Base-by-base conservation (phyloP, 2,113 vertebrate genomes). In the Elaphurus davidianus region DNA sequence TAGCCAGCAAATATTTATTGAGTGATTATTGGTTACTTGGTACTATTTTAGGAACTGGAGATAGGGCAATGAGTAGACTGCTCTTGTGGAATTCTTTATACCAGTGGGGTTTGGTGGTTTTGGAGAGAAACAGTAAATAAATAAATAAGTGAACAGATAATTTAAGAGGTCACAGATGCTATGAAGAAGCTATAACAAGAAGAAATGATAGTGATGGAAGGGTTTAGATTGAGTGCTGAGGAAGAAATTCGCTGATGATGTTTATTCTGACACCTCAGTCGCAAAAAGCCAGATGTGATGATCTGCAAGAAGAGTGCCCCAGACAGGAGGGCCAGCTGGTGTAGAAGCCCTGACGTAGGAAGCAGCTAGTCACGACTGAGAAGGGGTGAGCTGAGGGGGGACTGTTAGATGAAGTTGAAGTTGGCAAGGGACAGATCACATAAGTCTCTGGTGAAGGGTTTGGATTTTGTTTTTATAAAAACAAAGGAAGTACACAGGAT, bases 391-490 rank as follows among this genome's bases (percentile, higher is more conserved):
- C 93, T 82, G 54, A 83, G 43, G 86, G 64, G 78, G 71, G 54
- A 87, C 52, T 86, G 43, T 54, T 82, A 88, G 28, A 21, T 83
- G 21, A 91, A 7, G 2, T n/a, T 60, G 14, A 91, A 7, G 2
- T n/a, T 78, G 14, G 10, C 67, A 54, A 16, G 55, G 43, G 64
- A 59, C 45, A 78, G 54, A 90, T 83, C 50, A 60, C n/a, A 5
- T 28, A 59, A 82, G 47, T 47, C 74, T 50, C 1, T 59, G 57
- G 45, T 81, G 50, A 78, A 79, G 55, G 27, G 7, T 84, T 92
- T 84, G 28, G 15, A 71, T 92, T 96, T 97, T 97, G 52, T 97
- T 91, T 47, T 87, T 59, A 19, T 14, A 94, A 62, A 74, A 78
- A 45, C 16, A 54, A 89, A 76, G 25, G 15, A 50, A 95, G 90